Base-by-base conservation (phyloP, 2,797 vertebrate genomes). In the Pipistrellus nathusii region DNA sequence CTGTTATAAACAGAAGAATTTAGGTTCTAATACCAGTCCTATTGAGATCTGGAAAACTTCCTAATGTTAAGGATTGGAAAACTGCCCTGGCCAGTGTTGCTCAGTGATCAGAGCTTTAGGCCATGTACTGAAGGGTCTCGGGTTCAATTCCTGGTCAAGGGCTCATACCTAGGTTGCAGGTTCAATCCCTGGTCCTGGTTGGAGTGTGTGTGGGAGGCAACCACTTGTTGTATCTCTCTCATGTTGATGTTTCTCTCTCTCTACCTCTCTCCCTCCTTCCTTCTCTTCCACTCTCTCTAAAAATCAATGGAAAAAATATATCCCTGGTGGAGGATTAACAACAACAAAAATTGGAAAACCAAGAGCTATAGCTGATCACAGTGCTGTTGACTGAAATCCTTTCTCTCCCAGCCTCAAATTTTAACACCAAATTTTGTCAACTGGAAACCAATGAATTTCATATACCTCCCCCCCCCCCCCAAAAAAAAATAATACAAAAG, bases 371-470 rank as follows among this genome's bases (percentile, higher is more conserved):
- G 48, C 35, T 78, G 1, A 62, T 23, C 20, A 73, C 20, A 55
- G 73, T 73, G 18, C 6, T 95, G 14, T 41, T 85, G 82, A 86
- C 18, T 0, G 15, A 51, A 85, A 5, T 73, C 27, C 10, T 59
- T 90, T 86, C 76, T 88, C 66, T 66, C 5, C 27, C 23, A 83
- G n/a, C 3, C n/a, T 88, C 77, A 91, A 76, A 96, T 90, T 35
- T 66, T 76, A 92, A 17, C 23, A 75, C 17, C 21, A 0, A 12
- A 38, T 97, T 97, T 80, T 95, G 38, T 30, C 35, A 91, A 85
- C 25, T 91, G 82, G 71, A 97, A 93, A 73, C 88, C 38, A 83
- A 69, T 82, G 91, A 90, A 95, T 94, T 94, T 76, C 81, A 38
- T 48, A 32, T 68, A 20, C n/a, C n/a, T n/a, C n/a, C n/a, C n/a